These are phyloP conservation scores for Drosophila simulans DNA, from an alignment of 1,140 invertebrate species.

Conservation along the genomic window DNA sequence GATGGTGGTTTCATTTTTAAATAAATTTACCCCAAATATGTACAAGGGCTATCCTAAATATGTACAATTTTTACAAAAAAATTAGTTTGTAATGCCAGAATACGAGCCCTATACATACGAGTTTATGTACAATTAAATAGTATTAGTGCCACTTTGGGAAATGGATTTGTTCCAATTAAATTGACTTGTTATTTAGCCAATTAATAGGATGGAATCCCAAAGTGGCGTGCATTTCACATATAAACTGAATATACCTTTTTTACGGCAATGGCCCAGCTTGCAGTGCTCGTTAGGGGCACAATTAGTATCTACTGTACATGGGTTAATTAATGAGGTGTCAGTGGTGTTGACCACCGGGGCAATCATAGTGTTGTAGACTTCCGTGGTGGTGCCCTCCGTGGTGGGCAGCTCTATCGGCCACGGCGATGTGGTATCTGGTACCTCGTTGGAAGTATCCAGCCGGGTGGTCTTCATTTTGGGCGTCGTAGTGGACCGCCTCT, in stretches of 20 bases:
- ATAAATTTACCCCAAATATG: constrained; percentile 34
- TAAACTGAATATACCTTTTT: constrained; percentile 85
- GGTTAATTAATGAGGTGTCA: constrained; percentile 80
- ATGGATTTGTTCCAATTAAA: background rate
- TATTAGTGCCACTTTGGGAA: constrained; percentile 59
- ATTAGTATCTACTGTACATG: constrained; percentile 84
- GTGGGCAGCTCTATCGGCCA: constrained; percentile 81
- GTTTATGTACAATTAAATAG: constrained; percentile 55
- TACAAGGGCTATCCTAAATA: constrained; percentile 45
- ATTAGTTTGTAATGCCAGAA: constrained; percentile 44
- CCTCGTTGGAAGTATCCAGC: constrained; percentile 77
- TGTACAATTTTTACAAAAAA: constrained; percentile 49
- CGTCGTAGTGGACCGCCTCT: constrained; percentile 65
- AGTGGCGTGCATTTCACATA: constrained; percentile 44
- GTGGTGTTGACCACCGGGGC: constrained; percentile 53
- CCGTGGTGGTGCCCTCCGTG: constrained; percentile 70
- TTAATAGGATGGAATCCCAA: constrained; percentile 15
- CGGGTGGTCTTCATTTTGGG: constrained; percentile 81
- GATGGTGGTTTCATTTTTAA: constrained; percentile 3
- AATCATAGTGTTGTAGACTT: constrained; percentile 56
- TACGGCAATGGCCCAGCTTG: constrained; percentile 86
- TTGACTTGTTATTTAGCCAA: background rate
- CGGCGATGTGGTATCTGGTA: constrained; percentile 60
- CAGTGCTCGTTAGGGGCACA: constrained; percentile 86
- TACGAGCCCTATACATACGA: constrained; percentile 58